phyloP scores from a whole-genome alignment of 2,797 vertebrate species.

The Lates japonicus region DNA sequence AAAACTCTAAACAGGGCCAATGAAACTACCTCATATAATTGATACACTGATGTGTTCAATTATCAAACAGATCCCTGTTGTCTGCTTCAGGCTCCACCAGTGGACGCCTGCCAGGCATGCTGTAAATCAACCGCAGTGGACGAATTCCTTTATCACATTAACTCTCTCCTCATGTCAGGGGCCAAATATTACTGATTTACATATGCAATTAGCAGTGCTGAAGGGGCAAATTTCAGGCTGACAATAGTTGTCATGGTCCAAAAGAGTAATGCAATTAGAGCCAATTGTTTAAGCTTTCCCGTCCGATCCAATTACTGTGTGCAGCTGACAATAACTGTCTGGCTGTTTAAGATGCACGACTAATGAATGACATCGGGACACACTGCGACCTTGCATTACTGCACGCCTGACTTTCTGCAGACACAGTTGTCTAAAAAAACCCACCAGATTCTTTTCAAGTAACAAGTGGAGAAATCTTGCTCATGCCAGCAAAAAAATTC shows the following conservation, averaged over 20 bases:
- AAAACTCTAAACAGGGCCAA: slow-evolving; percentile 7
- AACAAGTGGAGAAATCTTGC: slow-evolving; percentile 21
- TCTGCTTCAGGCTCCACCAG: slow-evolving; percentile 23
- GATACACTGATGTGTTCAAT: slow-evolving; percentile 25
- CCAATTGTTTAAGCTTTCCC: slow-evolving; percentile 74
- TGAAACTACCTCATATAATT: slow-evolving; percentile 42
- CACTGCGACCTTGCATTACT: slow-evolving; percentile 56
- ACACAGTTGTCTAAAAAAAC: slow-evolving; percentile 39
- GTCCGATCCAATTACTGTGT: slow-evolving; percentile 74
- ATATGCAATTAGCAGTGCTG: slow-evolving; percentile 72
- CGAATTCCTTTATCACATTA: slow-evolving; percentile 58
- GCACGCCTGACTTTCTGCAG: slow-evolving; percentile 40
- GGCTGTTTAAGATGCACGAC: slow-evolving; percentile 64
- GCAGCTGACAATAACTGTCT: slow-evolving; percentile 71
- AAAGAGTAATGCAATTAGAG: slow-evolving; percentile 81
- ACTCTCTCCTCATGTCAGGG: slow-evolving; percentile 57
- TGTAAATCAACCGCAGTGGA: slow-evolving; percentile 57
- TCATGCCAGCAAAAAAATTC: neutral
- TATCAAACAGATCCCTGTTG: slow-evolving; percentile 26
- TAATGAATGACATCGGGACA: slow-evolving; percentile 67
- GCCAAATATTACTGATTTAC: slow-evolving; percentile 70
- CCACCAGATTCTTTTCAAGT: slow-evolving; percentile 37
- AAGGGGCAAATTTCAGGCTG: slow-evolving; percentile 58
- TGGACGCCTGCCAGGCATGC: slow-evolving; percentile 53
- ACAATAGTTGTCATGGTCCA: slow-evolving; percentile 76